Evolutionary conservation across 2,113 vertebrate species (phyloP), one percentile per base, ranked within the genome.

Genomic region (Oreochromis niloticus): DNA sequence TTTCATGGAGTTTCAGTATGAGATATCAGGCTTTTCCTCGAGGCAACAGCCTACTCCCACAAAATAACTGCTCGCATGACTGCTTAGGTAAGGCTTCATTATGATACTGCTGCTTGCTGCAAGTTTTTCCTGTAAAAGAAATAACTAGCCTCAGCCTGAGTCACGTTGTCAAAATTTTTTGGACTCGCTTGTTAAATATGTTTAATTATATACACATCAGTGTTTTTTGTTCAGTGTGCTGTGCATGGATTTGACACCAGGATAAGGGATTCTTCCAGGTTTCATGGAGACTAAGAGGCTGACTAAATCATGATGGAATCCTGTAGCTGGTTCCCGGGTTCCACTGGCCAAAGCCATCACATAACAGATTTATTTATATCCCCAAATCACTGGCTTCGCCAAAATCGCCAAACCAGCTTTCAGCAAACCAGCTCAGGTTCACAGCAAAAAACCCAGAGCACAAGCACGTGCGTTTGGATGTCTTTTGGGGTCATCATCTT

Each of bases 311-410:
- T 68, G 88, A 78, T 85, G 78, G 56, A 87, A 63, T 14, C 22
- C 82, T 57, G 50, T 17, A 6, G 82, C 24, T 4, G n/a, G 66
- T 84, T 71, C 80, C 36, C n/a, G 2, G 19, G 5, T 66, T 85
- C 34, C 27, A 34, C 50, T 4, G 5, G 56, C 71, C 46, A 73
- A 73, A 57, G 66, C 48, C 14, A n/a, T 85, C 80, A 79, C 80
- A 88, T 91, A 39, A 88, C 59, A 86, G 88, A 92, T 89, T 92
- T 92, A 90, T 89, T 85, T 91, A 50, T 79, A 87, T 86, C 86
- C 61, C 54, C 54, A 71, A 66, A 16, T 92, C 81, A 89, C 66
- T 83, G 80, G 36, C 88, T 55, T 32, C 8, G 43, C 73, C 73
- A 89, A 94, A 85, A 94, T 87, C 22, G 9, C 55, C 41, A 83